Conservation (phyloP, 1,140 invertebrate species). For the Ephestia elutella region DNA sequence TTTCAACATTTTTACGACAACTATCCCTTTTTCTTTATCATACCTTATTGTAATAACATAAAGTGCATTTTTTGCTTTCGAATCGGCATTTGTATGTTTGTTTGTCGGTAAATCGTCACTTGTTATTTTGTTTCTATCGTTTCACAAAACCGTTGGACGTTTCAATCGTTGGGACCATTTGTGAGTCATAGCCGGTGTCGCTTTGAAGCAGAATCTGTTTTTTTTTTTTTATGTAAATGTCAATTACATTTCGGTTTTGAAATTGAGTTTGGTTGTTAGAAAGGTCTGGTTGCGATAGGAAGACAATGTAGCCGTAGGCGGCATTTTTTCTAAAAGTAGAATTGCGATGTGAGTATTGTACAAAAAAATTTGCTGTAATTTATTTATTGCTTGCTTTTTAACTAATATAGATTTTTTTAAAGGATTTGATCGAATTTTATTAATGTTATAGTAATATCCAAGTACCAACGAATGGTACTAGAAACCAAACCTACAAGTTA, state of each 20-base stretch:
- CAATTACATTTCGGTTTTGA: conserved; percentile 46
- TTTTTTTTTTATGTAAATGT: conserved; percentile 39
- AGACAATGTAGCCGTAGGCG: conserved; percentile 33
- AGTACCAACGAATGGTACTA: no score
- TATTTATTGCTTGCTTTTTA: no score
- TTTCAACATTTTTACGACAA: conserved; percentile 20
- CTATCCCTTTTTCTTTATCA: conserved; percentile 13
- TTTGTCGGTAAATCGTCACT: conserved; percentile 48
- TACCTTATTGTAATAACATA: conserved; percentile 19
- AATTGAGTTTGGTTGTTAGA: conserved; percentile 23
- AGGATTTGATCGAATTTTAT: neutral
- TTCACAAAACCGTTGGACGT: conserved; percentile 43
- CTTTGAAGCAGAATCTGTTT: conserved; percentile 41
- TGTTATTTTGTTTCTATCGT: conserved; percentile 41
- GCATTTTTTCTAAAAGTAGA: conserved; percentile 2
- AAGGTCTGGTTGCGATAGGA: conserved; percentile 28
- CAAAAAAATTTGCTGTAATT: neutral
- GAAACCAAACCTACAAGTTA: no score
- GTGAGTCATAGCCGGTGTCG: conserved; percentile 45
- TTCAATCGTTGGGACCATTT: conserved; percentile 33
- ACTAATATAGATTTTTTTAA: neutral
- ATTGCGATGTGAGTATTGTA: neutral
- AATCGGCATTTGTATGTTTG: conserved; percentile 22
- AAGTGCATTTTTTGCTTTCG: conserved; percentile 27
- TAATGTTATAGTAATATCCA: neutral